Percentiles rank a stretch among this genome's conserved stretches.
Evolutionary conservation across 1,140 invertebrate species (phyloP).

Genomic region (Papilio glaucus): DNA sequence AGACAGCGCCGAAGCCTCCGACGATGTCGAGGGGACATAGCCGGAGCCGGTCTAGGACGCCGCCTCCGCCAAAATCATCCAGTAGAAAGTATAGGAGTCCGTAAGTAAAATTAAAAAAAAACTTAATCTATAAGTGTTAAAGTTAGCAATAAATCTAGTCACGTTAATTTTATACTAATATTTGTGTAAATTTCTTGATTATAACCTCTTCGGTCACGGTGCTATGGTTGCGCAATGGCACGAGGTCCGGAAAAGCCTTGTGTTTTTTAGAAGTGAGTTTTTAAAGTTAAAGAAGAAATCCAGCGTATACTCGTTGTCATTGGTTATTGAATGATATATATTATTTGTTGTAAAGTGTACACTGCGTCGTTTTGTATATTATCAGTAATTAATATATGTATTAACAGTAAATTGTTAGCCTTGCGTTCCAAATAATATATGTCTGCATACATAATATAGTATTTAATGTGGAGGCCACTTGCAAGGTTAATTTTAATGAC

Average conservation of each 20-base stretch:
- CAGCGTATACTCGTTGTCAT: neutral
- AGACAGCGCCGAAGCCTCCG: constrained; percentile 68
- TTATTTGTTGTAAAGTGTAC: neutral
- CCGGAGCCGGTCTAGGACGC: constrained; percentile 78
- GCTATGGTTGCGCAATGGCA: constrained; percentile 66
- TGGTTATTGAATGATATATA: neutral
- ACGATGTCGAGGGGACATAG: constrained; percentile 78
- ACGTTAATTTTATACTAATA: neutral
- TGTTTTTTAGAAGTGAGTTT: constrained; percentile 6
- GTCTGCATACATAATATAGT: neutral
- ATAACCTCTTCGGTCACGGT: constrained; percentile 73
- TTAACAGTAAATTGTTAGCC: neutral
- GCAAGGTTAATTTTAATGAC: neutral
- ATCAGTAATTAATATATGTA: neutral
- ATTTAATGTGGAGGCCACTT: neutral
- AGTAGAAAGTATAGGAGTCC: constrained; percentile 76
- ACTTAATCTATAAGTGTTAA: constrained; percentile 14
- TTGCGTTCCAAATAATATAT: constrained; percentile 2
- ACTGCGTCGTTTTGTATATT: neutral
- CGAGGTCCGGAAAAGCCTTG: constrained; percentile 32
- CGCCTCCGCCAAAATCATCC: constrained; percentile 76
- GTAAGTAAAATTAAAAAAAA: constrained; percentile 59
- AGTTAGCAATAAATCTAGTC: constrained; percentile 36
- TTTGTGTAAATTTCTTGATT: neutral
- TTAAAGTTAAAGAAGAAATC: neutral